Base-by-base conservation (phyloP, 2,113 vertebrate genomes). In the Barbus barbus region DNA sequence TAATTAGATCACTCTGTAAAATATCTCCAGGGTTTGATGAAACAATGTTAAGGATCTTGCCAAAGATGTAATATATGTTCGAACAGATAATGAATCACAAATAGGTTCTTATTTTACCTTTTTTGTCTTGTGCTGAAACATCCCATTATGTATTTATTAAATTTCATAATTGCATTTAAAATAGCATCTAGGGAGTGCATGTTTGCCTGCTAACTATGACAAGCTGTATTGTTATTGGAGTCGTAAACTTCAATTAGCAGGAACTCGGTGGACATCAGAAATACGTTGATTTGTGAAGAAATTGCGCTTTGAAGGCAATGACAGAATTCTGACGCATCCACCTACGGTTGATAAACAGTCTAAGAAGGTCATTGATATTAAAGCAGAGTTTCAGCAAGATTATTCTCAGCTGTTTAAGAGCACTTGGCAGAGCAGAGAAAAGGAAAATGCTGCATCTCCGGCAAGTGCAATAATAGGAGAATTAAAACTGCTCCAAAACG, bases 21-120 rank as follows among this genome's bases (percentile, higher is more conserved):
- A 94, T 94, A 94, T 95, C 94, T 94, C 93, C 88, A 89, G 94
- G 93, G 93, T 94, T 92, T 93, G 92, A 93, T 94, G 94, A 93
- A 93, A 94, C 93, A 94, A 93, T 89, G 93, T 93, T 94, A 94
- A 94, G 94, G 93, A 93, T 94, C 92, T 91, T 88, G 84, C 92
- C 89, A 93, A 91, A 90, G 90, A 90, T 93, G 92, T 92, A 94
- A 94, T 94, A 93, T 94, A 92, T 94, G 92, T 94, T 95, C 88
- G 91, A 90, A 94, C 90, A 93, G 93, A 95, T 94, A 95, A 94
- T 94, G 93, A 93, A 94, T 93, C 92, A 94, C 93, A 94, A 95
- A 94, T 92, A 94, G 88, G 90, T 89, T 83, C 88, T 90, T 86
- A 86, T 92, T 92, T 93, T 90, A 90, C 84, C 88, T 84, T 91